Percentiles rank a stretch among this genome's conserved stretches.
Conservation (phyloP, 1,140 invertebrate genomes). For the Drusus annulatus region DNA sequence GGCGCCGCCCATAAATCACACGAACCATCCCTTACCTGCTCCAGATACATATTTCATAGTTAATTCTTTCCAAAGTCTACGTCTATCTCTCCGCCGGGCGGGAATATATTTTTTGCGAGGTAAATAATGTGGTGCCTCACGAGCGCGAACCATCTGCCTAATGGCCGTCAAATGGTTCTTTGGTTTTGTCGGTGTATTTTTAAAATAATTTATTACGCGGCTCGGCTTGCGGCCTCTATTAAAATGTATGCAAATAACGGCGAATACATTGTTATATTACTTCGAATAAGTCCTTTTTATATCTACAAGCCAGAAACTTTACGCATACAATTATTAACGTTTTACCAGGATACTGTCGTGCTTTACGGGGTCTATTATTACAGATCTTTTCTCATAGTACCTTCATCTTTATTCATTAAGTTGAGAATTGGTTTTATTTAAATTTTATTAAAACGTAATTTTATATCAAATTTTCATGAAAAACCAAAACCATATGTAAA, state of each 20-base stretch:
- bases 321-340: slow-evolving; percentile 29
- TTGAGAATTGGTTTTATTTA: too few species aligned
- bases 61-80: slow-evolving; percentile 59
- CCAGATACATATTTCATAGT: slow-evolving; percentile 60
- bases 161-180: slow-evolving; percentile 59
- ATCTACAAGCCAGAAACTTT: slow-evolving; percentile 18
- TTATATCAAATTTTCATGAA: too few species aligned
- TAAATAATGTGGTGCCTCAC: slow-evolving; percentile 58
- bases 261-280: slow-evolving; percentile 29
- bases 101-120: slow-evolving; percentile 58
- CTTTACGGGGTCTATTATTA: too few species aligned
- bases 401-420: too few species aligned
- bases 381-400: too few species aligned
- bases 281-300: slow-evolving; percentile 25
- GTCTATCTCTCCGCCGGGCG: slow-evolving; percentile 48
- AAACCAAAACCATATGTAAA: too few species aligned
- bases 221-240: slow-evolving; percentile 22
- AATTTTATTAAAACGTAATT: too few species aligned
- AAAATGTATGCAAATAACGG: slow-evolving; percentile 44
- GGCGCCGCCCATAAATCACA: slow-evolving; percentile 58
- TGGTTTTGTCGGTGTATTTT: slow-evolving; percentile 59
- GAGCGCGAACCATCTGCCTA: slow-evolving; percentile 58
- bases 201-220: slow-evolving; percentile 55
- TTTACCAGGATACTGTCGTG: neutral
- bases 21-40: slow-evolving; percentile 57